A percentile compares a stretch with the other conserved stretches of the same genome.
phyloP scores from a whole-genome alignment of 2,888 invertebrate species.

The Nephrotoma appendiculata region DNA sequence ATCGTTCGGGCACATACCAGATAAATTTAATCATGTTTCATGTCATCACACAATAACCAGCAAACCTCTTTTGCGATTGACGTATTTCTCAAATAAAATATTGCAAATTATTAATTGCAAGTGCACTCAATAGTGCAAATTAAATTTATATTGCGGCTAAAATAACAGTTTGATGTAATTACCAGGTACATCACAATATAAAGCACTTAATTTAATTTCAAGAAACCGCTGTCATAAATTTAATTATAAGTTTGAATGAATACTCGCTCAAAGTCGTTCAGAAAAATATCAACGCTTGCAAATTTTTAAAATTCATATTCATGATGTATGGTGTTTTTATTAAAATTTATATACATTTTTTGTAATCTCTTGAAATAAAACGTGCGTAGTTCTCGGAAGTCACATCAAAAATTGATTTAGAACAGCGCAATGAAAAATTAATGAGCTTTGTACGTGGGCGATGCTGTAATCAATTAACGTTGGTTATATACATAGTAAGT shows the following conservation, averaged over 20 bases:
- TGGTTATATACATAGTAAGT: neutral
- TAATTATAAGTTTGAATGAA: neutral
- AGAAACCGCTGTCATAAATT: neutral
- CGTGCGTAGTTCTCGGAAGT: neutral
- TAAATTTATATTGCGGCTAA: too few species aligned
- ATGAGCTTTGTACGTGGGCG: neutral
- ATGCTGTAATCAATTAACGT: neutral
- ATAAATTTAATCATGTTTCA: neutral
- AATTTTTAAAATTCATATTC: neutral
- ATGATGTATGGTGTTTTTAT: neutral
- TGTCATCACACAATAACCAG: too few species aligned
- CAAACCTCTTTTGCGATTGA: too few species aligned
- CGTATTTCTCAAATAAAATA: too few species aligned
- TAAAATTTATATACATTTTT: neutral
- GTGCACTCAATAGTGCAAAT: too few species aligned
- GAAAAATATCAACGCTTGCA: neutral
- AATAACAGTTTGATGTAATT: too few species aligned
- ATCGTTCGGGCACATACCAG: neutral
- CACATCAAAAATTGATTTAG: neutral
- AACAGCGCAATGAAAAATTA: neutral
- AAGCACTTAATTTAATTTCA: too few species aligned
- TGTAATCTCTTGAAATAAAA: neutral
- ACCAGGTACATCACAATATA: too few species aligned
- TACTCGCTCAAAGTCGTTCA: neutral
- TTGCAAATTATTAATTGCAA: too few species aligned